A percentile compares a stretch with the other conserved stretches of the same genome.
Conservation (phyloP, 2,113 vertebrate species). For the Dipodomys ordii region DNA sequence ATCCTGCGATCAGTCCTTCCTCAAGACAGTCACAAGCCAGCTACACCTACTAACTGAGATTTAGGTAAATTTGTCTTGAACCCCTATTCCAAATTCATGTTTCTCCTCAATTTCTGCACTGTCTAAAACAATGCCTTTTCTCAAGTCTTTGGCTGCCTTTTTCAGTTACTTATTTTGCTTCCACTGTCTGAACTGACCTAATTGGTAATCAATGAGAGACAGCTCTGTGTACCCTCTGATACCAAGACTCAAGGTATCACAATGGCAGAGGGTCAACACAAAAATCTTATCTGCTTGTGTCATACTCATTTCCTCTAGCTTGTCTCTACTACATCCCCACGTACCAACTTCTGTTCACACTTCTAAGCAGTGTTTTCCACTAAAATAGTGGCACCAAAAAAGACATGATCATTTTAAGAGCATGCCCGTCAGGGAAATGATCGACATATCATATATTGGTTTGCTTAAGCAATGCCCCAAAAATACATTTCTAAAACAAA, state of each 20-base stretch:
- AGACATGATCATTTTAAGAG: constrained; percentile 18
- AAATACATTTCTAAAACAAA: constrained; percentile 67
- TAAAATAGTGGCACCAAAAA: constrained; percentile 7
- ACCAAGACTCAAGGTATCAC: background rate
- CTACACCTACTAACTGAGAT: background rate
- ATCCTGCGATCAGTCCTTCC: background rate
- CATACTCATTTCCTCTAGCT: background rate
- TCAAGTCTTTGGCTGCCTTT: background rate
- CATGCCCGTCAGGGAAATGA: background rate
- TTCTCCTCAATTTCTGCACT: background rate
- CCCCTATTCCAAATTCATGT: background rate
- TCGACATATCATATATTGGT: background rate
- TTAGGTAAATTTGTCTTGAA: background rate
- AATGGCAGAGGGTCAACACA: background rate
- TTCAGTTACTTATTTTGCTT: constrained; percentile 4
- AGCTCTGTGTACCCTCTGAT: background rate
- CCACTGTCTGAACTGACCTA: background rate
- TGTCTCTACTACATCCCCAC: background rate
- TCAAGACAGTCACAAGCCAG: background rate
- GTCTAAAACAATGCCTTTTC: background rate
- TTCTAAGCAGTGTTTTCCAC: constrained; percentile 1
- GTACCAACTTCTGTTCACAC: background rate
- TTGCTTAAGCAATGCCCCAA: constrained; percentile 55
- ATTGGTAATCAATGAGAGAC: background rate
- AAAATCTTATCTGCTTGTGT: background rate